These are phyloP conservation scores for Triops longicaudatus DNA, from an alignment of 1,140 invertebrate genomes.

Conservation along the genomic window DNA sequence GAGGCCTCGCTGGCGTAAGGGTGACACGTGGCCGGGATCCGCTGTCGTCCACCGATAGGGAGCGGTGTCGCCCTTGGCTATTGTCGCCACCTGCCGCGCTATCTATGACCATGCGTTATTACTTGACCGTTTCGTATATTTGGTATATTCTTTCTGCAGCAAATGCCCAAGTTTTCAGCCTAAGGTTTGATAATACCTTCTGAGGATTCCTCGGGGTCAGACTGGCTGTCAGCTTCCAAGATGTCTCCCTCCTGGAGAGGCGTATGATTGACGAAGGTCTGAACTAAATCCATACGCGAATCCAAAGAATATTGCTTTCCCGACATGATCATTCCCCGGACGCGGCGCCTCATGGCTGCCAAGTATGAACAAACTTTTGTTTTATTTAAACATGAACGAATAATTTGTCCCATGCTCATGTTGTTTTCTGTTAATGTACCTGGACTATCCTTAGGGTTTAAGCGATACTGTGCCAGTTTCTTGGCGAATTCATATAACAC, in stretches of 20 bases:
- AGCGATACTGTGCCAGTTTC: slow-evolving; percentile 56
- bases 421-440: slow-evolving; percentile 42
- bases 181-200: not conserved
- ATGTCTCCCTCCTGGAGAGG: not conserved
- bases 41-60: not conserved
- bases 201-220: not conserved
- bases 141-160: too few species aligned
- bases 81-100: not conserved
- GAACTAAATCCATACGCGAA: slow-evolving; percentile 82
- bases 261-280: slow-evolving; percentile 39
- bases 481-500: slow-evolving; percentile 65
- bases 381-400: not conserved
- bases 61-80: not conserved
- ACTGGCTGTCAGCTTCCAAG: not conserved
- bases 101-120: not conserved
- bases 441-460: slow-evolving; percentile 65
- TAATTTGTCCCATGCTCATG: not conserved
- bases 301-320: slow-evolving; percentile 80
- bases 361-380: not conserved
- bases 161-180: too few species aligned
- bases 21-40: not conserved
- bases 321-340: slow-evolving; percentile 74
- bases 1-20: not conserved
- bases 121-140: too few species aligned
- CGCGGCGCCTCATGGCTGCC: slow-evolving; percentile 65